Evolutionary conservation across 2,113 vertebrate genomes (phyloP).

Genomic region (Alethe castanea): DNA sequence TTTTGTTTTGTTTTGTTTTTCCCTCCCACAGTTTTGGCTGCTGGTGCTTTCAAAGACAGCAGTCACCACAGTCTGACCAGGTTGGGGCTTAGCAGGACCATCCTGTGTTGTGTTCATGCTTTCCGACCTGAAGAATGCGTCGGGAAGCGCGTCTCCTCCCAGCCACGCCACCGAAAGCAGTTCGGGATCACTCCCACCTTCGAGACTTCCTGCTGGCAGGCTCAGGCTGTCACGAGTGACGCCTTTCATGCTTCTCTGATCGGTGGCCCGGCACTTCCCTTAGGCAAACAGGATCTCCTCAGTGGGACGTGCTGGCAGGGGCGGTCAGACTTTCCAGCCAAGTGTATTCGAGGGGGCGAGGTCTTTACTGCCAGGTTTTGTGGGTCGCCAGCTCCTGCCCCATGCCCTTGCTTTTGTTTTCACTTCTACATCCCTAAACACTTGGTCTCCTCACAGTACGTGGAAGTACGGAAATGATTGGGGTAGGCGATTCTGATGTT

Average conservation of each 20-base stretch:
- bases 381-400: rapidly evolving
- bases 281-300: background rate
- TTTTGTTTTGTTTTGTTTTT: too few relatives aligned
- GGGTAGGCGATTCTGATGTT: background rate
- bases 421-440: background rate
- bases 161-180: rapidly evolving
- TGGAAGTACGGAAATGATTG: background rate
- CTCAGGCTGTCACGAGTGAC: background rate
- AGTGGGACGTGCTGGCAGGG: background rate
- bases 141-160: background rate
- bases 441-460: background rate
- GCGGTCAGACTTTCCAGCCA: background rate
- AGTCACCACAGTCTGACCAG: background rate
- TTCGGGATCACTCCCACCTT: background rate
- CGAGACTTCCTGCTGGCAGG: background rate
- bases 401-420: background rate
- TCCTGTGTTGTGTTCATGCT: rapidly evolving
- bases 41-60: background rate
- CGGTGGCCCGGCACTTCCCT: background rate
- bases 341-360: background rate
- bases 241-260: background rate
- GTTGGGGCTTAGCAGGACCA: background rate
- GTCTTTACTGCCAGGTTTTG: background rate
- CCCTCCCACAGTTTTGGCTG: too few relatives aligned
- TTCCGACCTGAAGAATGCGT: rapidly evolving